A percentile compares a stretch with the other conserved stretches of the same genome.
phyloP scores from a whole-genome alignment of 2,888 invertebrate genomes.

The Ichneumoninae sp. region DNA sequence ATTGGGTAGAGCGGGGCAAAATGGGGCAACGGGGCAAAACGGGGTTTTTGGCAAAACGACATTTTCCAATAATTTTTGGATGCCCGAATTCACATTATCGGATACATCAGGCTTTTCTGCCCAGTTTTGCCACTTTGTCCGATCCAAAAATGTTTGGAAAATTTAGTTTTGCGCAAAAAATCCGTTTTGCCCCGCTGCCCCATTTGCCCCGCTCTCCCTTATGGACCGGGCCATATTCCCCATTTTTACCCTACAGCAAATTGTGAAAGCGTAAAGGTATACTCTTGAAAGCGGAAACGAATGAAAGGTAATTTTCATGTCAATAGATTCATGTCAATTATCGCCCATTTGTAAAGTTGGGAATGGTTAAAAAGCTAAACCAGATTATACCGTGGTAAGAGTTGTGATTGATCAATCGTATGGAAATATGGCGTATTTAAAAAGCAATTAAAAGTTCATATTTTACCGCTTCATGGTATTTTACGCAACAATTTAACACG shows the following conservation, averaged over 20 bases:
- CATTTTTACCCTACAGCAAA: background rate
- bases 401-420: background rate
- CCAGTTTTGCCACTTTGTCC: too few relatives aligned
- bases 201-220: too few relatives aligned
- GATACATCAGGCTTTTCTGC: too few relatives aligned
- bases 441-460: background rate
- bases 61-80: too few relatives aligned
- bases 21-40: too few relatives aligned
- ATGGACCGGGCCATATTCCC: too few relatives aligned
- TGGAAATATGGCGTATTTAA: background rate
- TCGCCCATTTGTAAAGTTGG: background rate
- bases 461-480: slow-evolving; percentile 1
- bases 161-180: too few relatives aligned
- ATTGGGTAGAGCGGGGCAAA: too few relatives aligned
- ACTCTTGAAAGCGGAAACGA: background rate
- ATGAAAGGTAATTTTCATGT: background rate
- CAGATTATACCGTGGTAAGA: background rate
- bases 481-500: slow-evolving; percentile 1
- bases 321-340: background rate
- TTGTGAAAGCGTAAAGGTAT: background rate
- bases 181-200: too few relatives aligned
- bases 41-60: too few relatives aligned
- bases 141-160: too few relatives aligned
- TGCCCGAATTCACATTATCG: too few relatives aligned
- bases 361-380: background rate